Base-by-base conservation (phyloP, 2,797 vertebrate species). In the Garrulus glandarius region DNA sequence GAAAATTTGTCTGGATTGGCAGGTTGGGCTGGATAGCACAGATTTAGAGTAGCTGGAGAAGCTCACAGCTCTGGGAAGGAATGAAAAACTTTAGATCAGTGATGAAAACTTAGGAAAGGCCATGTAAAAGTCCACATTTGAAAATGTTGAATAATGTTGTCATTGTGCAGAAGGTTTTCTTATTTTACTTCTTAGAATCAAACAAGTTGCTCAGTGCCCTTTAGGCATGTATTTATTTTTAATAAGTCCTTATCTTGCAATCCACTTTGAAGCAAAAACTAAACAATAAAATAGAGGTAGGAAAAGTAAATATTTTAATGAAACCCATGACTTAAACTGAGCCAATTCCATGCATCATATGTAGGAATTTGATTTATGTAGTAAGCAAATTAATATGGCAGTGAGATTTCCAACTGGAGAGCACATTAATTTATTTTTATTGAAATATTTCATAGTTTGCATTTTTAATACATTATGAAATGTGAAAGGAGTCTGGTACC, bases 401-500 rank as follows among this genome's bases (percentile, higher is more conserved):
- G 74, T 87, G 77, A 96, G 70, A 79, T 96, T 97, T 97, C 92
- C 93, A 98, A 78, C 96, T 96, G 97, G 80, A 87, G 32, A 50
- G 68, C 16, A 81, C 82, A 94, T 94, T 79, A 91, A 95, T 97
- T 95, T 96, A 88, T 97, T 95, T 97, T 96, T 92, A 92, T 94
- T 77, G 91, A 76, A 93, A 92, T 92, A 65, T 84, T 93, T 89
- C 61, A 60, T 93, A 70, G 60, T 96, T 97, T 93, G 72, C 95
- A 92, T 84, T 97, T 94, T 71, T 76, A 97, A 94, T 96, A 79
- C 74, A 84, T 95, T 94, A 84, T 55, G 34, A 96, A 94, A 97
- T 92, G 63, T 84, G 91, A 86, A 94, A 71, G 72, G 81, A 97
- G 79, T 87, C 89, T 96, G 36, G 85, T 95, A 87, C 55, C 71